phyloP scores from a whole-genome alignment of 2,797 vertebrate genomes.

The Mormyrops boulengeri region DNA sequence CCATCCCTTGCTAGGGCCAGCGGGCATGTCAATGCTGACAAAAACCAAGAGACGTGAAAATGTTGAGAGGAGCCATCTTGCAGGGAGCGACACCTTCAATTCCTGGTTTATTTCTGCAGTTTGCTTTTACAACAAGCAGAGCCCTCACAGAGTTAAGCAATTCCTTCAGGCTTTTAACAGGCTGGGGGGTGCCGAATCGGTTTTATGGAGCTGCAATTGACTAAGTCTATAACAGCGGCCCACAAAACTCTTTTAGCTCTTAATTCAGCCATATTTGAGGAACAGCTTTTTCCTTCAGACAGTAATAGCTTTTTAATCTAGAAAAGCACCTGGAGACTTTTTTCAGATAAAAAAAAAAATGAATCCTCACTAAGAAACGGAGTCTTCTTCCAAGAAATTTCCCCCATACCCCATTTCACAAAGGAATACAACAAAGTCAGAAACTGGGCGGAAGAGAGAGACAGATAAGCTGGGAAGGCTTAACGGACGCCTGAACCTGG shows the following conservation, averaged over 20 bases:
- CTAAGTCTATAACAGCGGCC: neutral
- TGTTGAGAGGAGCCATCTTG: neutral
- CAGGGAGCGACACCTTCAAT: neutral
- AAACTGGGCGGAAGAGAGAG: neutral
- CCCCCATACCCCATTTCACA: neutral
- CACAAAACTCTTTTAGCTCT: neutral
- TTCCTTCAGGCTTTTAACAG: neutral
- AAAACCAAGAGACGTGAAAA: neutral
- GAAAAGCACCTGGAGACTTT: neutral
- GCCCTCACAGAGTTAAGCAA: neutral
- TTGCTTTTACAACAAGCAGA: neutral
- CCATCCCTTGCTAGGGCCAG: neutral
- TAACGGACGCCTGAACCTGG: neutral
- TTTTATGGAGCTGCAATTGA: neutral
- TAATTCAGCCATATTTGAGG: neutral
- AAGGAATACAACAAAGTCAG: neutral
- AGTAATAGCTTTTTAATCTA: constrained; percentile 1
- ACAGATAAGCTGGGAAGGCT: neutral
- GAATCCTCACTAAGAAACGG: neutral
- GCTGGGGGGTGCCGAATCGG: neutral
- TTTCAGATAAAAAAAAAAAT: neutral
- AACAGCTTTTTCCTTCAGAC: neutral
- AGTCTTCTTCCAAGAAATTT: neutral
- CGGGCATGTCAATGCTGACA: neutral
- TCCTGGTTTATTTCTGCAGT: neutral